Base-by-base conservation (phyloP, 1,140 invertebrate genomes). In the Epicauta chinensis region DNA sequence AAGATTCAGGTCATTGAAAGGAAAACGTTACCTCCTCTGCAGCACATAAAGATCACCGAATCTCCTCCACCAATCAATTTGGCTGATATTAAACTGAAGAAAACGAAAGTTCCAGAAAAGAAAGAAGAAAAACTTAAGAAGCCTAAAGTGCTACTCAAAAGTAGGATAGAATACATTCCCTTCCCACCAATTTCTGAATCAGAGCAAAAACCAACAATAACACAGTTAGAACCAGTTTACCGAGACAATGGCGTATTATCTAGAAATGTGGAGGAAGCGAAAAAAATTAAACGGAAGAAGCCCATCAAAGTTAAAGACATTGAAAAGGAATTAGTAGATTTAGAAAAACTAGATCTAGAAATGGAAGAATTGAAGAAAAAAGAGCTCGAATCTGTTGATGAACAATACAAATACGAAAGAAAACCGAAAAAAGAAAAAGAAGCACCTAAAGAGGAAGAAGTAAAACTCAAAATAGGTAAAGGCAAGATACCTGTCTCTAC, bases 301-400 rank as follows among this genome's bases (percentile, higher is more conserved):
- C 46, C 46, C 5, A 31, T 49, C 13, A 65, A 60, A 50, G 29
- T 68, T 9, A 67, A 61, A 56, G 82, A 83, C 61, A 71, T 89
- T 43, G 77, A 81, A 52, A 78, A 84, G 56, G 83, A 87, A 37
- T 80, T 86, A 59, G 78, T 80, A 57, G 83, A 89, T 64, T 63
- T 91, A 35, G 77, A 80, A 62, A 78, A 84, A 55, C 67, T 91
- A 16, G 86, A 91, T 53, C 71, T 76, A 13, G 80, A 82, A 68
- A 73, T 82, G 13, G 79, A 81, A 13, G 77, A 63, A 13, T 48
- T 64, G 5, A 61, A 69, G 34, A 68, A 68, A 38, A 53, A 58
- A 29, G 59, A 61, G 51, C 47, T 62, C 1, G 65, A 69, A 56
- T 60, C 58, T 47, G 60, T 67, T 14, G 65, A 67, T 46, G 61